phyloP scores from a whole-genome alignment of 2,797 vertebrate species.

The Hylomyscus alleni region DNA sequence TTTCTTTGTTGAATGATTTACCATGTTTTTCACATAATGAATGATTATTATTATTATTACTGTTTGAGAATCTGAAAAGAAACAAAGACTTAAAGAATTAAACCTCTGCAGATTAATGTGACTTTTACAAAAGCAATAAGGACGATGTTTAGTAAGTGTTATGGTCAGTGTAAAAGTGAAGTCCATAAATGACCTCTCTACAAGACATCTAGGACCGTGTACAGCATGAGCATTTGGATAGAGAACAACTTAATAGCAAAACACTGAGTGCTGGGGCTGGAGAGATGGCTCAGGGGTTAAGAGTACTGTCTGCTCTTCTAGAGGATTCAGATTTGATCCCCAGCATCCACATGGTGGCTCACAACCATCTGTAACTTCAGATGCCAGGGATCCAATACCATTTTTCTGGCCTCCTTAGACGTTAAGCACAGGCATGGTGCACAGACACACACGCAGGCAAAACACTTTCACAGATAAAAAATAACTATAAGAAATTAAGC shows the following conservation, averaged over 20 bases:
- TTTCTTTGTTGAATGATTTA: background rate
- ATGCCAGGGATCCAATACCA: background rate
- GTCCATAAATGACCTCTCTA: background rate
- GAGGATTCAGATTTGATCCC: background rate
- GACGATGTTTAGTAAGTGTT: background rate
- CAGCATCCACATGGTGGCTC: too few relatives aligned
- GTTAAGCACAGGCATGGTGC: background rate
- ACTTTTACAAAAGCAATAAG: background rate
- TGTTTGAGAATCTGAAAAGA: conserved; percentile 14
- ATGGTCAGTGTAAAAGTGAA: background rate
- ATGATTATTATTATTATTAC: background rate
- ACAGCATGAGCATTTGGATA: background rate
- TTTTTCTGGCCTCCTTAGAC: background rate
- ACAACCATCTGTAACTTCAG: background rate
- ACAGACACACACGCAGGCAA: background rate
- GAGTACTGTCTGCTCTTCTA: background rate
- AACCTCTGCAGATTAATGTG: background rate
- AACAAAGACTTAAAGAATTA: background rate
- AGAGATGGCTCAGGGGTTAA: background rate
- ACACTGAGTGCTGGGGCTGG: background rate
- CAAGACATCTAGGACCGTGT: background rate
- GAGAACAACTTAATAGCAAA: background rate
- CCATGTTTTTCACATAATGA: background rate
- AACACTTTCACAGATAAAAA: background rate
- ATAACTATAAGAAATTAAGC: background rate